Conservation (phyloP, 2,797 vertebrate genomes). For the Oceanodroma leucorhoa region DNA sequence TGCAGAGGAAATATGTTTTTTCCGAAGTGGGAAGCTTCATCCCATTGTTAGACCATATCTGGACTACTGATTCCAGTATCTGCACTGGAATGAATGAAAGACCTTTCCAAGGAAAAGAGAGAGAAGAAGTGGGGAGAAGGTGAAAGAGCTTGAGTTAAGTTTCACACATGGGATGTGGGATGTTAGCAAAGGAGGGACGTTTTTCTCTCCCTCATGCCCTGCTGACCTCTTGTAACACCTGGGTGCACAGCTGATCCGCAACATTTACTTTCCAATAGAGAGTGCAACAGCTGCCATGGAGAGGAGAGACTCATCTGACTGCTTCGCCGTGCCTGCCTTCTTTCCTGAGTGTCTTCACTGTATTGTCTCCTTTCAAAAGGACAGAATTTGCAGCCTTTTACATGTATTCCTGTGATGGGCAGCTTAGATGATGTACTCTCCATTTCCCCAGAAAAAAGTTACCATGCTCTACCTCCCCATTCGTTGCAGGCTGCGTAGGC, state of each 20-base stretch:
- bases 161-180: background rate
- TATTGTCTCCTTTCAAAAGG: background rate
- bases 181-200: background rate
- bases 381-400: background rate
- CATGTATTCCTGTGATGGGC: background rate
- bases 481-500: background rate
- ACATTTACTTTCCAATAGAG: background rate
- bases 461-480: rapidly evolving
- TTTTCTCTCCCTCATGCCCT: background rate
- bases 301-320: background rate
- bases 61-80: background rate
- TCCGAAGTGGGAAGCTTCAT: background rate
- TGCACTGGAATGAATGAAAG: background rate
- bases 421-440: background rate
- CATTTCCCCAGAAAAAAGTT: background rate
- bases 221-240: background rate
- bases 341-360: background rate
- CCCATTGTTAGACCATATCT: background rate
- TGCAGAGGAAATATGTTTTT: background rate
- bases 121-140: background rate
- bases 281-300: background rate
- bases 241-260: rapidly evolving
- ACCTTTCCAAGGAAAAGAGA: background rate
- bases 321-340: background rate
- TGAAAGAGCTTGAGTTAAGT: background rate